Conservation (phyloP, 2,797 vertebrate species). For the Dermochelys coriacea region DNA sequence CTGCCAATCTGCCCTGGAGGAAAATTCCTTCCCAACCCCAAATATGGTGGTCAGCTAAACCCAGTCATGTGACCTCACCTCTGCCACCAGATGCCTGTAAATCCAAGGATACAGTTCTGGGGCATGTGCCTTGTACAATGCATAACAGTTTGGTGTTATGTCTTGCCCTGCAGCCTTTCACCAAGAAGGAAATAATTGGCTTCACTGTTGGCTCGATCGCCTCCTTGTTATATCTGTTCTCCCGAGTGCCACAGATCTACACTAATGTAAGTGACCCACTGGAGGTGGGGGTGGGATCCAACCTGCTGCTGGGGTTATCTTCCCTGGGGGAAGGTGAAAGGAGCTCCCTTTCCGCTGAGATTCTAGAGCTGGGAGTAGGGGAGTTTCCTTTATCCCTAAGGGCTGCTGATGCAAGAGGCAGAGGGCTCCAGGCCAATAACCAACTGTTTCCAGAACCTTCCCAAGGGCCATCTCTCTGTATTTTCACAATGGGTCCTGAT, state of each 20-base stretch:
- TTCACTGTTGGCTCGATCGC: constrained; percentile 91
- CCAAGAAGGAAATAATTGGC: constrained; percentile 87
- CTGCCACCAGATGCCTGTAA: rapidly evolving
- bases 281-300: rapidly evolving
- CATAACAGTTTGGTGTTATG: background rate
- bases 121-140: background rate
- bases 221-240: constrained; percentile 91
- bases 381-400: background rate
- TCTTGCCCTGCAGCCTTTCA: constrained; percentile 84
- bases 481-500: background rate
- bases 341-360: background rate
- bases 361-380: rapidly evolving
- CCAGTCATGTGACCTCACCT: background rate
- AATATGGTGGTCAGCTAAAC: too few relatives aligned
- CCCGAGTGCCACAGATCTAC: constrained; percentile 93
- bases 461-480: background rate
- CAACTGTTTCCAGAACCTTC: background rate
- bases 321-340: background rate
- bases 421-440: background rate
- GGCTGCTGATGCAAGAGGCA: background rate
- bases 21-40: too few relatives aligned
- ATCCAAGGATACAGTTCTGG: background rate
- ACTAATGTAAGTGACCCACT: constrained; percentile 89
- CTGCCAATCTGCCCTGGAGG: too few relatives aligned
- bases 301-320: rapidly evolving